phyloP scores from a whole-genome alignment of 1,140 invertebrate genomes.

The Temnothorax longispinosus region DNA sequence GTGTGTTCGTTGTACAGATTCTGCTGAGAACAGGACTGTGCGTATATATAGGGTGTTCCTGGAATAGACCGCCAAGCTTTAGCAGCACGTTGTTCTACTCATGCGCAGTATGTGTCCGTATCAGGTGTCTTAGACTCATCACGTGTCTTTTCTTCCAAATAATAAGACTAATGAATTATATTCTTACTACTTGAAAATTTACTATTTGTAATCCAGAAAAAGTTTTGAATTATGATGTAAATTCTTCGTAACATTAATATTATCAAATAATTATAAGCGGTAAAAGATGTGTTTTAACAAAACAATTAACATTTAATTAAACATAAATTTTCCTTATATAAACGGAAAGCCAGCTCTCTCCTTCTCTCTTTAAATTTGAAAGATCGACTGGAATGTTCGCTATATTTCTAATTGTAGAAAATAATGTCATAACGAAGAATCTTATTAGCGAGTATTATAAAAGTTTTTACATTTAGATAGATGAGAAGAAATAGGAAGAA shows the following conservation, averaged over 20 bases:
- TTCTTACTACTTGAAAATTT: neutral
- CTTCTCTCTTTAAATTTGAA: neutral
- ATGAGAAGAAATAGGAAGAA: constrained; percentile 23
- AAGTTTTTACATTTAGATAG: neutral
- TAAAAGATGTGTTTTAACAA: neutral
- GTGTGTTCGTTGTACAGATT: constrained; percentile 81
- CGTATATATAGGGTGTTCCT: constrained; percentile 57
- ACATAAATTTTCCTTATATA: neutral
- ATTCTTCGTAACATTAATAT: neutral
- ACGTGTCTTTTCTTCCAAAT: neutral
- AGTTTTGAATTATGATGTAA: neutral
- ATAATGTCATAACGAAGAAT: neutral
- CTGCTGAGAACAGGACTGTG: constrained; percentile 69
- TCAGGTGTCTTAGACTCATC: neutral
- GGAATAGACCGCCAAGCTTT: constrained; percentile 34
- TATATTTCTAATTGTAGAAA: neutral
- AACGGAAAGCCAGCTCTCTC: neutral
- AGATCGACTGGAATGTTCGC: neutral
- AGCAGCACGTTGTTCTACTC: constrained; percentile 22
- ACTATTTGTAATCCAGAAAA: neutral
- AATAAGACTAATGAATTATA: neutral
- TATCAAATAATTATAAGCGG: neutral
- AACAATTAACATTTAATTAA: neutral
- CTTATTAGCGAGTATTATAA: neutral
- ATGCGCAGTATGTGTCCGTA: constrained; percentile 32